Conservation (phyloP, 2,113 vertebrate genomes). For the Thunnus thynnus region DNA sequence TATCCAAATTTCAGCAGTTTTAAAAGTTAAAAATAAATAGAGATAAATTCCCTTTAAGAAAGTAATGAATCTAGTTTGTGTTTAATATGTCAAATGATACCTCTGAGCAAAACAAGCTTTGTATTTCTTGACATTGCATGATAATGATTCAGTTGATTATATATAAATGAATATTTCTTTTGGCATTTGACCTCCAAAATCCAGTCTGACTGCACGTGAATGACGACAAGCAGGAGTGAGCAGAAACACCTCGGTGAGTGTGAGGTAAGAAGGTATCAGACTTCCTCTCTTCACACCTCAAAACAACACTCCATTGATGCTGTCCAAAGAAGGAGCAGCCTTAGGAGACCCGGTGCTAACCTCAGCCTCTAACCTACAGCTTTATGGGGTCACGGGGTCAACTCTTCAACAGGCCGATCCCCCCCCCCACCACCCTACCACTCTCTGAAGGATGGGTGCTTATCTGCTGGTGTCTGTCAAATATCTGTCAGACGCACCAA, state of each 20-base stretch:
- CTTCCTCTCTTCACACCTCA: constrained; percentile 44
- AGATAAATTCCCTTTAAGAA: no score
- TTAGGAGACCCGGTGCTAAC: constrained; percentile 21
- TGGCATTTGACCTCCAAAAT: background rate
- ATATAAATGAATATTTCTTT: no score
- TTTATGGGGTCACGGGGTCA: constrained; percentile 50
- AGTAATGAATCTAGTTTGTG: no score
- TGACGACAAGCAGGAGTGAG: background rate
- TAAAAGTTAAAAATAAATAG: background rate
- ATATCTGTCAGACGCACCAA: constrained; percentile 34
- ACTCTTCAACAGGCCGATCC: constrained; percentile 51
- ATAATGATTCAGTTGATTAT: background rate
- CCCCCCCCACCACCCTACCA: background rate
- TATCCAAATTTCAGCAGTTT: background rate
- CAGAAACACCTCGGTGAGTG: background rate
- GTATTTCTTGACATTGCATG: background rate
- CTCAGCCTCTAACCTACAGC: constrained; percentile 47
- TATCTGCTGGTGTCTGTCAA: constrained; percentile 33
- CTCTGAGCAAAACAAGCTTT: no score
- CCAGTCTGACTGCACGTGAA: background rate
- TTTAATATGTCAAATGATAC: no score
- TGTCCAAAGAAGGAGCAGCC: constrained; percentile 8
- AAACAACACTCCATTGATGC: constrained; percentile 69
- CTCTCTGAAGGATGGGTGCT: constrained; percentile 20
- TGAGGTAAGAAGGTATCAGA: constrained; percentile 38